Base-by-base conservation (phyloP, 1,140 invertebrate genomes). In the Saccostrea glomerata region DNA sequence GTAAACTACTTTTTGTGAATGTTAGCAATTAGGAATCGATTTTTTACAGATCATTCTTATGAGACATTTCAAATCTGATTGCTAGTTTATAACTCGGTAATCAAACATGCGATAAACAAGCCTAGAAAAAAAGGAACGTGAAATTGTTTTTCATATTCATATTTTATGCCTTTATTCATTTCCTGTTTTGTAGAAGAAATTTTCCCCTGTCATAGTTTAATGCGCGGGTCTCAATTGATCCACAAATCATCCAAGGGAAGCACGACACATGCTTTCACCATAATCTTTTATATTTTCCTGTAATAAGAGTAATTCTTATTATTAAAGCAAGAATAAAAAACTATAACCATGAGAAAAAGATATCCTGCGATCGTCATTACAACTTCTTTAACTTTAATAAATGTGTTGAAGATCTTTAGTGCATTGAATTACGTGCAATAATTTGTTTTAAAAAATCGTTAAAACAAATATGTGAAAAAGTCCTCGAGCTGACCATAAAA, bases 401-500 rank as follows among this genome's bases (percentile, higher is more conserved):
- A 77, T 77, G 25, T 13, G 13, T 77, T 36, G 70, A 77, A 25
- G 13, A 36, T 77, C 23, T 36, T 77, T n/a, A 66, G 60, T 66
- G n/a, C 60, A 66, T 66, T 66, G 70, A 77, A 30, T 30, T 36
- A 25, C 23, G 12, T 15, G 70, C 70, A 77, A 77, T 77, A 77
- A 77, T 77, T 77, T 77, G 70, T 25, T 77, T 73, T 30, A 30
- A 77, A 73, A 77, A 77, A 25, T 36, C 25, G 70, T 36, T 30
- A 30, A 77, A 77, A 77, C 70, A 77, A 77, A 77, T 25, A 15
- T 36, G 25, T 77, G 25, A 77, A 63, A 63, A 77, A 7, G 70
- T 77, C 70, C 70, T 77, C 70, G 15, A 77, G 70, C 70, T 77
- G 70, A 77, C 70, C 70, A 77, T 77, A 77, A 77, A 77, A 36